Evolutionary conservation across 2,888 invertebrate species (phyloP), one percentile per base, ranked within the genome.

Genomic region (Iphiclides podalirius): DNA sequence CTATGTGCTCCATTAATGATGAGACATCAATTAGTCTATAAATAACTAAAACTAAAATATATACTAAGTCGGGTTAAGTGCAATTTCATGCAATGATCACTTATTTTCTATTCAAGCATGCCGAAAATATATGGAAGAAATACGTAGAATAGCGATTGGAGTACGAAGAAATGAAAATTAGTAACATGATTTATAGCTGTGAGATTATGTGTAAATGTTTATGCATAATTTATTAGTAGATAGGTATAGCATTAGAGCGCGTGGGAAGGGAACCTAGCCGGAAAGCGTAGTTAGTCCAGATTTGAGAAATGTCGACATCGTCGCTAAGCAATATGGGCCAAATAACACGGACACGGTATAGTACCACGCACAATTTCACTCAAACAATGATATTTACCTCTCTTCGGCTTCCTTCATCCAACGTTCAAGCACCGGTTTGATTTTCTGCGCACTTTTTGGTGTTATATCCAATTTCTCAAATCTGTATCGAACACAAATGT

Each of bases 381-480:
- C 80, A 82, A 79, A 82, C 80, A 82, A 67, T 58, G 53, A 72
- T 87, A 88, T 72, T 89, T 87, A 98, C 94, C 98, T 96, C 91
- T 98, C 97, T 91, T 98, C 98, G 46, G 98, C 98, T 89, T 98
- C 98, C 86, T 95, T 95, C 98, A 98, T 98, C 98, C 98, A 98
- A 87, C 96, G 93, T 89, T 98, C 98, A 78, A 98, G 92, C 68
- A 98, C 98, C 64, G 98, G 98, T 89, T 98, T 98, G 81, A 98
- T 98, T 92, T 98, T 98, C 91, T 98, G 97, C 73, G 98, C 98
- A 92, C 98, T 98, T 91, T 98, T 98, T 79, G 98, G 98, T 75
- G 98, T 98, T 75, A 98, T 98, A 91, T 98, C 98, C 90, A 98
- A 92, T 91, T 98, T 98, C 91, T 98, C 98, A 93, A 98, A 98